A percentile compares a stretch with the other conserved stretches of the same genome.
phyloP scores from a whole-genome alignment of 1,140 invertebrate species.

The Laupala kohalensis region DNA sequence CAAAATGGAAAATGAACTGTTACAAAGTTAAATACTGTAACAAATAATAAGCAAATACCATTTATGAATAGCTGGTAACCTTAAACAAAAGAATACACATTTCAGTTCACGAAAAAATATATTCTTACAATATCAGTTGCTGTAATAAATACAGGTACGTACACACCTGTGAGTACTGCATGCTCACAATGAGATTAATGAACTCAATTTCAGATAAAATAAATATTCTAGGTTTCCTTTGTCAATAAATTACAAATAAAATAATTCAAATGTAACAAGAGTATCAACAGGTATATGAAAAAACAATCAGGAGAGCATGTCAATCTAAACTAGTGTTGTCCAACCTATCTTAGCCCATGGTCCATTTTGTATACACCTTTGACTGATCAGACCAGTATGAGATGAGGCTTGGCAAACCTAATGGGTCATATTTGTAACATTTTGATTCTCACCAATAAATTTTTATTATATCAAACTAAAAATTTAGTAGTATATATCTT shows the following conservation, averaged over 20 bases:
- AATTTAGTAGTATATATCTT: too few relatives aligned
- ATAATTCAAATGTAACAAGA: not conserved
- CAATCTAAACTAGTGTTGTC: too few relatives aligned
- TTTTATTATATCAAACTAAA: too few relatives aligned
- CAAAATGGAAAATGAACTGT: not conserved
- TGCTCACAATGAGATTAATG: not conserved
- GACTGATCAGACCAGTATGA: too few relatives aligned
- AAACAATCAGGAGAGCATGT: too few relatives aligned
- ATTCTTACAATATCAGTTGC: not conserved
- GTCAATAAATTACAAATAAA: not conserved
- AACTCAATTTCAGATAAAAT: too few relatives aligned
- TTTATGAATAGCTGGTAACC: not conserved
- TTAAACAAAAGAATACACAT: not conserved
- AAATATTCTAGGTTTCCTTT: not conserved
- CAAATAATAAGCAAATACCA: not conserved
- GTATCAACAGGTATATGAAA: not conserved
- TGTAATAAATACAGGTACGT: not conserved
- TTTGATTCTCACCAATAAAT: too few relatives aligned
- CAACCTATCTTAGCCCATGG: too few relatives aligned
- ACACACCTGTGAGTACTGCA: not conserved
- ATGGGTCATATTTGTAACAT: too few relatives aligned
- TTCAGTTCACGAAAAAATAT: not conserved
- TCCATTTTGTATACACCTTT: too few relatives aligned
- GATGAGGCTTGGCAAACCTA: too few relatives aligned
- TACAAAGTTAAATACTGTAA: not conserved